Conservation (phyloP, 2,113 vertebrate genomes). For the Mesitornis unicolor region DNA sequence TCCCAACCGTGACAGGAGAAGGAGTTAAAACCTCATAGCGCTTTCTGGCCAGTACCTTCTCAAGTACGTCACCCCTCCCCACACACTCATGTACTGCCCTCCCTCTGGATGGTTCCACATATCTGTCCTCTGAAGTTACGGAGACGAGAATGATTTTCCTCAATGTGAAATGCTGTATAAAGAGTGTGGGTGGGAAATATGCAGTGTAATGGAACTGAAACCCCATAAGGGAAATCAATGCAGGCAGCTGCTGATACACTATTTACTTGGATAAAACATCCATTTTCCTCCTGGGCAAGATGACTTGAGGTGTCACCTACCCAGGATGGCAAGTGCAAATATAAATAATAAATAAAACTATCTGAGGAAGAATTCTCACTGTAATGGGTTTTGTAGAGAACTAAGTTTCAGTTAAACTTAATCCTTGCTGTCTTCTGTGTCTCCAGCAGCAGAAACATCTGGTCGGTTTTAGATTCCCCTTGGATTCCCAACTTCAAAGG, state of each 20-base stretch:
- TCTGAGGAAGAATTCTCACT: slow-evolving; percentile 61
- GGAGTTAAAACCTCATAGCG: not conserved
- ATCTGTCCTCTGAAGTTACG: slow-evolving; percentile 40
- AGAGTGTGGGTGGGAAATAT: slow-evolving; percentile 45
- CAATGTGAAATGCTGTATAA: slow-evolving; percentile 36
- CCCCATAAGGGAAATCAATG: slow-evolving; percentile 48
- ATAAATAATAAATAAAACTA: slow-evolving; percentile 70
- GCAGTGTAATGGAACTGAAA: slow-evolving; percentile 57
- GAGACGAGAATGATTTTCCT: slow-evolving; percentile 46
- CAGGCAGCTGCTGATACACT: slow-evolving; percentile 54
- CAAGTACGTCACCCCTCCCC: not conserved
- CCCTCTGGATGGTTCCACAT: slow-evolving; percentile 13
- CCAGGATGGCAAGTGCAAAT: slow-evolving; percentile 63
- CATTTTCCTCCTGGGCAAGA: slow-evolving; percentile 53
- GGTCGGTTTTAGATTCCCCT: slow-evolving; percentile 83
- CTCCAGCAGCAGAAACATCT: slow-evolving; percentile 83
- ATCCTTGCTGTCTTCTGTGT: slow-evolving; percentile 72
- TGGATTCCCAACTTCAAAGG: slow-evolving; percentile 86
- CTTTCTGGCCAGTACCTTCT: not conserved
- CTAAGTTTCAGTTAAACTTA: slow-evolving; percentile 79
- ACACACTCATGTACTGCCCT: not conserved
- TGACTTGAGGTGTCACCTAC: slow-evolving; percentile 66
- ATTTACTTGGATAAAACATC: slow-evolving; percentile 71
- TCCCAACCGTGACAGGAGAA: not conserved
- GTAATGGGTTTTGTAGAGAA: slow-evolving; percentile 58